Evolutionary conservation across 1,140 invertebrate genomes (phyloP).

Genomic region (Formica exsecta): DNA sequence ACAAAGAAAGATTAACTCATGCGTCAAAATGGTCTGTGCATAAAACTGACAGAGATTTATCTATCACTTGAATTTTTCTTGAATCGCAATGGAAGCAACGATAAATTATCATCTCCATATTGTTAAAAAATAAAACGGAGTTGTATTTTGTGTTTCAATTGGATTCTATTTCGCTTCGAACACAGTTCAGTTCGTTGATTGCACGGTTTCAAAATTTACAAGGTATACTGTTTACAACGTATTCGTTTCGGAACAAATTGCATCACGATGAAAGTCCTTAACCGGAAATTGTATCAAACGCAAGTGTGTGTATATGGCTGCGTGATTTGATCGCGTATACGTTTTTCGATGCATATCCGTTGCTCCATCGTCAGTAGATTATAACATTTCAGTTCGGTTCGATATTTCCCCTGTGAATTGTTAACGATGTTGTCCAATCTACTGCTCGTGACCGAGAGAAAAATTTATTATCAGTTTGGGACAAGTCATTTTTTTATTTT

Average conservation of each 20-base stretch:
- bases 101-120: conserved; percentile 8
- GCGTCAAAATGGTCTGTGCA: background rate
- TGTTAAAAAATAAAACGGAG: background rate
- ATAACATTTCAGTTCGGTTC: background rate
- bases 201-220: conserved; percentile 42
- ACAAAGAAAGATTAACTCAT: background rate
- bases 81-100: background rate
- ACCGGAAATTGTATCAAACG: conserved; percentile 33
- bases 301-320: background rate
- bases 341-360: background rate
- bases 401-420: conserved; percentile 2
- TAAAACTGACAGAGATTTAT: background rate
- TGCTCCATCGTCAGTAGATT: background rate
- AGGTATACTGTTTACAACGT: background rate
- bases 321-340: background rate
- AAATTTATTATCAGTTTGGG: background rate
- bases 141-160: background rate
- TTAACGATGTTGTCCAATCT: background rate
- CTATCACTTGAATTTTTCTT: background rate
- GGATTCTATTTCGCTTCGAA: conserved; percentile 2
- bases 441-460: background rate
- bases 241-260: conserved; percentile 23
- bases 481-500: background rate
- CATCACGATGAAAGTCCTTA: conserved; percentile 31
- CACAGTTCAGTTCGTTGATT: background rate